Base-by-base conservation (phyloP, 2,888 invertebrate species). In the Torymus aiolomorphi region DNA sequence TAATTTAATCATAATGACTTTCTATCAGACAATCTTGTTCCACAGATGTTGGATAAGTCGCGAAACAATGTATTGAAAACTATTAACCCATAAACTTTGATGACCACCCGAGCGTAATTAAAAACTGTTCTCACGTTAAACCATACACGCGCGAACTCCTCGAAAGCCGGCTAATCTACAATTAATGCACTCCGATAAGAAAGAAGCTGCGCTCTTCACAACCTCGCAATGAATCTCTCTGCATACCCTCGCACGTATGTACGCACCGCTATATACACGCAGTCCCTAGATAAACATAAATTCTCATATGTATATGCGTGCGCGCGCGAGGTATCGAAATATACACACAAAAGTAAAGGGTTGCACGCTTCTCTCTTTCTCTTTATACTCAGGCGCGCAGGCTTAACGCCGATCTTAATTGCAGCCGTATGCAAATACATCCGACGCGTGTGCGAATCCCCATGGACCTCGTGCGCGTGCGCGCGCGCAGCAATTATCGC, bases 361-460 rank as follows among this genome's bases (percentile, higher is more conserved):
- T 42, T 42, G 42, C 42, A 77, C 56, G 24, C 24, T 63, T 49
- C 63, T 42, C 49, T 63, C 69, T 54, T 66, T 63, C 72, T 52
- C 66, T 71, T 59, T 74, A 69, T 77, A 83, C 81, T 83, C 84
- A 84, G 84, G 83, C 82, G 54, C 8, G 57, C 13, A 16, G 65
- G 20, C 63, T 83, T 82, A 84, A 83, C 85, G 81, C 82, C 76
- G 63, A 81, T 83, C 86, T 87, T 87, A 87, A 87, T 88, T 88
- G 84, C 86, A 80, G 84, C 83, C 84, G 80, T 85, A 89, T 88
- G 88, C 87, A 88, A 88, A 89, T 88, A 16, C 12, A 81, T 69
- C 31, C 69, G 61, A 75, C 82, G 81, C 42, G 42, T 42, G 42
- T 80, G 84, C 67, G 73, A 74, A 62, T 20, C 24, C 65, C 18